Evolutionary conservation across 1,140 invertebrate genomes (phyloP).

Genomic region (Cardiocondyla obscurior): DNA sequence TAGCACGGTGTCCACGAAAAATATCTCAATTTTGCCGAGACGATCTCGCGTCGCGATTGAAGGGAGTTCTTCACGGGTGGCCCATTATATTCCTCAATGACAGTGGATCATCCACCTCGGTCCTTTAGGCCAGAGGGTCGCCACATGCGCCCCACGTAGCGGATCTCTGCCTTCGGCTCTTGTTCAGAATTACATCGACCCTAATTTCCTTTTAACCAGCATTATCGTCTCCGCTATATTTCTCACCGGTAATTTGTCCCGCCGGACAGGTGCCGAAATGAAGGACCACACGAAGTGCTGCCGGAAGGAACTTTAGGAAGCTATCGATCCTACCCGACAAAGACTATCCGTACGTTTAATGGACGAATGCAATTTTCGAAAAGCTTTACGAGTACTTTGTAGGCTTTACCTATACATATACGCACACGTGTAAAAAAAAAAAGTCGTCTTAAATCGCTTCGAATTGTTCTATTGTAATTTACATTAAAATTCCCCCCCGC

Average conservation of each 20-base stretch:
- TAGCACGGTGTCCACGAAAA: constrained; percentile 69
- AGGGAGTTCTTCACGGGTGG: constrained; percentile 69
- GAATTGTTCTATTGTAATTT: too few species aligned
- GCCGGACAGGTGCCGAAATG: constrained; percentile 65
- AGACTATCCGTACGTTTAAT: neutral
- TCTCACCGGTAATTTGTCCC: constrained; percentile 61
- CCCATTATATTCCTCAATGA: constrained; percentile 72
- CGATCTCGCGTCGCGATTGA: constrained; percentile 53
- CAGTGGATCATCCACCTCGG: constrained; percentile 68
- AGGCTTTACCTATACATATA: too few species aligned
- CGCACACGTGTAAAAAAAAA: too few species aligned
- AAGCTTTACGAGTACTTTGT: neutral
- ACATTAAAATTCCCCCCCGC: too few species aligned
- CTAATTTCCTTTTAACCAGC: constrained; percentile 72
- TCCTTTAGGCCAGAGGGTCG: constrained; percentile 48
- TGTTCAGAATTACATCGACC: constrained; percentile 49
- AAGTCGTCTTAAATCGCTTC: too few species aligned
- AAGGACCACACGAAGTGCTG: constrained; percentile 61
- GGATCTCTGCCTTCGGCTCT: constrained; percentile 43
- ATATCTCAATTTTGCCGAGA: constrained; percentile 76
- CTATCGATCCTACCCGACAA: neutral
- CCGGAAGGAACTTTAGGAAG: constrained; percentile 33
- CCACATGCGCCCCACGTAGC: constrained; percentile 9
- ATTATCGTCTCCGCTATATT: constrained; percentile 58
- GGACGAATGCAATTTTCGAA: neutral